Evolutionary conservation across 1,140 invertebrate genomes (phyloP), one percentile per base, ranked within the genome.

Genomic region (Bombus huntii): DNA sequence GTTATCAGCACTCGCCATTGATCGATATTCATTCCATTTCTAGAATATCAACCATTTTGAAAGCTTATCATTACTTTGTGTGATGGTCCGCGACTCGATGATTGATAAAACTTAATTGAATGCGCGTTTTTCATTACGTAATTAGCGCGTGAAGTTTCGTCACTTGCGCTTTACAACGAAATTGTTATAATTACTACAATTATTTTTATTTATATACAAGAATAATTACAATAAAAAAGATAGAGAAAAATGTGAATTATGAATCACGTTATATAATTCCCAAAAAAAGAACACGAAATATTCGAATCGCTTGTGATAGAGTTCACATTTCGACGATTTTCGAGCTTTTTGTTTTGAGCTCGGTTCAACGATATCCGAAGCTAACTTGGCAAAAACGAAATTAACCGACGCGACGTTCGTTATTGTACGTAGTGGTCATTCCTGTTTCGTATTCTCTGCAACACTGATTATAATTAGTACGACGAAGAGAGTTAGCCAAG

Each of bases 401-500:
- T 77, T 80, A 57, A 66, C 62, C 72, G 47, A 80, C 83, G 57
- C 72, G 59, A 76, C 71, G 65, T 83, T 71, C 74, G 72, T 88
- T 86, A 77, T 89, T 82, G 66, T 72, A 39, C 57, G 70, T 76
- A 74, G 82, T 28, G 73, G 34, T 47, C 77, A 66, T 73, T 74
- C 59, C 39, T 37, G 47, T 88, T 88, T 76, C 78, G 88, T 88
- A 85, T 88, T 85, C 70, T 25, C 66, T 59, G 37, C 86, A 62
- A 88, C 59, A 80, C 65, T 77, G 83, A 71, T 87, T 73, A 74
- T 79, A 83, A 89, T 89, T 89, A 89, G 86, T 70, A 57, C 70
- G 53, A 59, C 65, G 66, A 59, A 37, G 28, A 80, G 82, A 89
- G 83, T 89, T 87, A 79, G 84, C 86, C 83, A 83, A 87, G 73